Evolutionary conservation across 2,113 vertebrate genomes (phyloP).

Genomic region (Gorsachius goisagi): DNA sequence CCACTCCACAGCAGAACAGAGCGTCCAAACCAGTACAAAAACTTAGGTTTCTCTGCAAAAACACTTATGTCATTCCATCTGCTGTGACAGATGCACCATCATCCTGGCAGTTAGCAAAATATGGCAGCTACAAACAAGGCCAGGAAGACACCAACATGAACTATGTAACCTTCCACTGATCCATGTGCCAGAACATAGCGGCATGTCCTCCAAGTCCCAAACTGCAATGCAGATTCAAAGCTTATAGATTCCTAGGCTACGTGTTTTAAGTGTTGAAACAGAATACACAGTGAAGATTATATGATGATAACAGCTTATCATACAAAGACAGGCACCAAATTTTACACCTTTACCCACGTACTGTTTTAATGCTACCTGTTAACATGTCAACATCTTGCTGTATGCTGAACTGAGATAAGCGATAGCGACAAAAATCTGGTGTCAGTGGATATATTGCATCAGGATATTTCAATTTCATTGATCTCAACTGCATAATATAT

Average conservation of each 20-base stretch:
- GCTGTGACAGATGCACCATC: neutral
- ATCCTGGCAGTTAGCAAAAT: neutral
- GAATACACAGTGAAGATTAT: too few species aligned
- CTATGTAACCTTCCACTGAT: neutral
- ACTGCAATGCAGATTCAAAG: neutral
- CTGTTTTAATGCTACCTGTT: neutral
- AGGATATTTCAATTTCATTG: too few species aligned
- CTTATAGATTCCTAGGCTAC: neutral
- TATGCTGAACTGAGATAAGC: neutral
- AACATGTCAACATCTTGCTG: rapidly evolving
- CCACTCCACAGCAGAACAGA: neutral
- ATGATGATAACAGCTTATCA: neutral
- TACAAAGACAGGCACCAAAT: neutral
- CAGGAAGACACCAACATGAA: neutral
- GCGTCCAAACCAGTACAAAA: neutral
- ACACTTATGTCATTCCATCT: neutral
- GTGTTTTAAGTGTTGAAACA: neutral
- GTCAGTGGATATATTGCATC: rapidly evolving
- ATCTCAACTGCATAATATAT: neutral
- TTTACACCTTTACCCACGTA: neutral
- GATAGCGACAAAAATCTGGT: neutral
- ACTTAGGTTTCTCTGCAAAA: neutral
- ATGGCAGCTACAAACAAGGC: neutral
- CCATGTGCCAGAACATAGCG: rapidly evolving
- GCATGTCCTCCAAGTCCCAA: neutral